Evolutionary conservation across 2,888 invertebrate genomes (phyloP).

Genomic region (Biston betularia): DNA sequence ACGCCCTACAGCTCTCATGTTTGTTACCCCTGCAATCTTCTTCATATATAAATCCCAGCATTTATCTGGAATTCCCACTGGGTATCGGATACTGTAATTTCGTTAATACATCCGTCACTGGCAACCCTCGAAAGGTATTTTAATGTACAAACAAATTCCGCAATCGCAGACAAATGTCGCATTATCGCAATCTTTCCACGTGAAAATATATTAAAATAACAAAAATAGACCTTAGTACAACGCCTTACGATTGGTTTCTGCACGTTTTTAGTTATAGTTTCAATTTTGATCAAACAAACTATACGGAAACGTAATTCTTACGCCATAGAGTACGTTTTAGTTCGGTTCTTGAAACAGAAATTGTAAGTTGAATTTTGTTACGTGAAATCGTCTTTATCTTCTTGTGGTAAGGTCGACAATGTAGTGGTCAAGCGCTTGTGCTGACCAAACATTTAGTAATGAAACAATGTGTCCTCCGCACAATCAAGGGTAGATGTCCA

Average conservation of each 20-base stretch:
- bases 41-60: too few relatives aligned
- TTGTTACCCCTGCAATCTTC: too few relatives aligned
- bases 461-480: constrained; percentile 65
- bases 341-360: neutral
- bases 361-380: constrained; percentile 1
- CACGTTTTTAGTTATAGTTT: constrained; percentile 1
- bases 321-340: neutral
- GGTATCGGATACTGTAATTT: constrained; percentile 38
- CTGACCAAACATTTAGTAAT: constrained; percentile 70
- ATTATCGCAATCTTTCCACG: constrained; percentile 46
- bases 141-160: constrained; percentile 48
- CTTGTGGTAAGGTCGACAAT: constrained; percentile 21
- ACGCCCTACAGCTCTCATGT: too few relatives aligned
- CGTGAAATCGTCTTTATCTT: constrained; percentile 22
- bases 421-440: constrained; percentile 38
- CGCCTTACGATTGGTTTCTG: constrained; percentile 11
- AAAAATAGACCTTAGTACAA: constrained; percentile 21
- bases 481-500: constrained; percentile 60
- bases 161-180: constrained; percentile 45
- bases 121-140: constrained; percentile 45
- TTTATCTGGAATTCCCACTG: constrained; percentile 26
- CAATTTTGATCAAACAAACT: neutral
- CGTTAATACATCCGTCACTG: constrained; percentile 44
- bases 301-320: constrained; percentile 5
- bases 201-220: constrained; percentile 28